Evolutionary conservation across 2,797 vertebrate genomes (phyloP), one percentile per base, ranked within the genome.

Genomic region (Peromyscus aztecus): DNA sequence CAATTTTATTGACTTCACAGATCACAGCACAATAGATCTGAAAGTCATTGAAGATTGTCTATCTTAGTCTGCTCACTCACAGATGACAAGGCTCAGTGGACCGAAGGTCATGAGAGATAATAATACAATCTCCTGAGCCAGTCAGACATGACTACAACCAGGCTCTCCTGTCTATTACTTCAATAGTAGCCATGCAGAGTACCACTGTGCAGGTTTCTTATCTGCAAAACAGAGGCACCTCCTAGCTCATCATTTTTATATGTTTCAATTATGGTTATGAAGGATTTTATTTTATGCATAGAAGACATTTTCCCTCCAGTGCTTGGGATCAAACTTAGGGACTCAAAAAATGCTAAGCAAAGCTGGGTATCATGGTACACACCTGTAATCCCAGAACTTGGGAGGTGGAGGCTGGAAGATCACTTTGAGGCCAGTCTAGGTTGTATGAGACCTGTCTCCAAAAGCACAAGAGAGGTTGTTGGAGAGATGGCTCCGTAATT

Each of bases 51-150:
- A 73, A 61, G 49, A 59, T 24, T 27, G 40, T 55, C 43, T 23
- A 6, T 57, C 82, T 75, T 24, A n/a, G 69, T 94, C 78, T 89
- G 75, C 29, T 94, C 49, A 86, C 34, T 94, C 96, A 93, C 12
- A 49, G 71, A 69, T 78, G 59, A 91, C 52, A 75, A 94, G n/a
- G 87, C 61, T 94, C 40, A 59, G 61, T 71, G 9, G 78, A 34
- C 86, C 34, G 4, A 23, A 57, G 73, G 57, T 40, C 82, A 23
- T 21, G 34, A 78, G 43, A 71, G 88, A 40, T 69, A 63, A 75
- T 61, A 37, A 76, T 4, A 31, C 52, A 71, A 37, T 29, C 34
- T 14, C 19, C 40, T 27, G 49, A 94, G 31, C 86, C 37, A 69
- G 43, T 76, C 8, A 59, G 19, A 69, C 2, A 11, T 27, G n/a